Conservation (phyloP, 2,797 vertebrate species). For the Sebastolobus altivelis region DNA sequence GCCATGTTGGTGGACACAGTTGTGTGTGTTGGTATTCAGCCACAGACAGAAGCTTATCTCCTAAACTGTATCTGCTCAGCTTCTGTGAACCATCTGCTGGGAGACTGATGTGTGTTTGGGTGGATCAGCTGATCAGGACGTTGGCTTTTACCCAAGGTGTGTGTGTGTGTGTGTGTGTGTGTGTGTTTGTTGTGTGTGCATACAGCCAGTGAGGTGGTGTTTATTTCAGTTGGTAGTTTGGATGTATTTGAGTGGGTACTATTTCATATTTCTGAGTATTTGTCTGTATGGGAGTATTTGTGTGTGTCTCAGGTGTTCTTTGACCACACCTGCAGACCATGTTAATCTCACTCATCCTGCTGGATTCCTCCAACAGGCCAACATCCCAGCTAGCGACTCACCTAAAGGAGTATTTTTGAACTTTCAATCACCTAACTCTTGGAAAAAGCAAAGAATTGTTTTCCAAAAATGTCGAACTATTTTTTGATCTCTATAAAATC, state of each 20-base stretch:
- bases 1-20: background rate
- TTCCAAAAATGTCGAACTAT: background rate
- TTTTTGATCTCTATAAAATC: background rate
- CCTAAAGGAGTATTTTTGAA: background rate
- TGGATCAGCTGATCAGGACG: background rate
- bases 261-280: background rate
- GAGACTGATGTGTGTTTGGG: background rate
- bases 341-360: background rate
- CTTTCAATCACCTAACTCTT: background rate
- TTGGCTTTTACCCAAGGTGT: background rate
- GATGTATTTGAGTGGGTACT: background rate
- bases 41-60: slow-evolving; percentile 4
- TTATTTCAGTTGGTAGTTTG: background rate
- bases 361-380: background rate
- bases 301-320: background rate
- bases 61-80: background rate
- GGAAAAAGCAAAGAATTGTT: background rate
- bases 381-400: background rate
- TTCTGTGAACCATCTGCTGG: slow-evolving; percentile 10
- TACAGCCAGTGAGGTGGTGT: background rate
- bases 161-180: background rate
- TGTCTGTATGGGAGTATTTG: background rate
- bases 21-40: background rate
- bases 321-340: background rate
- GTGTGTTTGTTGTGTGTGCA: background rate